A percentile compares a stretch with the other conserved stretches of the same genome.
These are phyloP conservation scores for Sisor rabdophorus DNA, from an alignment of 2,113 vertebrate genomes.

Conservation along the genomic window DNA sequence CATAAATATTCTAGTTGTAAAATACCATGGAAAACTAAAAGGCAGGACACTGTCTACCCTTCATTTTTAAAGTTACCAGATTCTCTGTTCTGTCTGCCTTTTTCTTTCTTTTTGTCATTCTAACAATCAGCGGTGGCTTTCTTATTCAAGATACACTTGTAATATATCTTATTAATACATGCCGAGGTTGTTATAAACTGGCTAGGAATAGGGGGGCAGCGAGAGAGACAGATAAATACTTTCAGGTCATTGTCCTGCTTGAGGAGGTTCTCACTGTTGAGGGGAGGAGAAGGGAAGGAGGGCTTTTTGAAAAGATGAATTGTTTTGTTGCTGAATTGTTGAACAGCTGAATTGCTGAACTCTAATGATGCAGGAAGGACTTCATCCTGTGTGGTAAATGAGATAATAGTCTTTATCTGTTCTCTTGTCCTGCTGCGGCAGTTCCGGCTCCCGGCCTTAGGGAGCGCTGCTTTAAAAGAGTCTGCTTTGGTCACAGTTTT, in stretches of 20 bases:
- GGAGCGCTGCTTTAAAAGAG: slow-evolving; percentile 28
- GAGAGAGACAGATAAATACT: slow-evolving; percentile 45
- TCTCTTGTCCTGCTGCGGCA: slow-evolving; percentile 21
- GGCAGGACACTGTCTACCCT: slow-evolving; percentile 6
- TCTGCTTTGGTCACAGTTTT: neutral
- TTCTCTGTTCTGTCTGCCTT: slow-evolving; percentile 42
- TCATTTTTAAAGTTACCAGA: slow-evolving; percentile 19
- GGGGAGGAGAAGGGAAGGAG: slow-evolving; percentile 29
- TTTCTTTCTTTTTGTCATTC: slow-evolving; percentile 26
- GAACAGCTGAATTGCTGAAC: slow-evolving; percentile 49
- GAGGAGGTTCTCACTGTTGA: slow-evolving; percentile 67
- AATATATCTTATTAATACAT: slow-evolving; percentile 16
- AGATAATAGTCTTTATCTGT: slow-evolving; percentile 34
- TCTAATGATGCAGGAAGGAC: slow-evolving; percentile 63
- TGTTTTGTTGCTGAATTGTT: slow-evolving; percentile 43
- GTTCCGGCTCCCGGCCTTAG: slow-evolving; percentile 49
- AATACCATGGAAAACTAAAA: slow-evolving; percentile 10
- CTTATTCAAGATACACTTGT: slow-evolving; percentile 1
- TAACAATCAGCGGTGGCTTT: neutral
- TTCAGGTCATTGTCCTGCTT: slow-evolving; percentile 61
- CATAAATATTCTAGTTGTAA: slow-evolving; percentile 44
- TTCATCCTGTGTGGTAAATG: slow-evolving; percentile 59
- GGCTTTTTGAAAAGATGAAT: slow-evolving; percentile 55
- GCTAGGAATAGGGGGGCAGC: slow-evolving; percentile 31
- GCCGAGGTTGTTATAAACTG: neutral